These are phyloP conservation scores for Lytechinus pictus DNA, from an alignment of 35 echinoderm and acorn worm genomes.

Conservation along the genomic window DNA sequence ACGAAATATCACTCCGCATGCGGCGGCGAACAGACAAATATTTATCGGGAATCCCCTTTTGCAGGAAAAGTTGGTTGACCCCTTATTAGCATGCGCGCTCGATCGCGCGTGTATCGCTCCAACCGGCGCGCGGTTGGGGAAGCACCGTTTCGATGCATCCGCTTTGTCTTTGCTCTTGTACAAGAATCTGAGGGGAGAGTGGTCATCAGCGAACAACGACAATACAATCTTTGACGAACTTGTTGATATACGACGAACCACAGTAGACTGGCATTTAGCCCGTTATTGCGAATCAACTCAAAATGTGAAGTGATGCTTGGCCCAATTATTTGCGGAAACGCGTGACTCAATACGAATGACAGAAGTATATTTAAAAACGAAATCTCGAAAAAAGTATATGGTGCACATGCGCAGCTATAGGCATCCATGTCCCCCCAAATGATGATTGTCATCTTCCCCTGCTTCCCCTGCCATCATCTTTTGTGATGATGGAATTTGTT, in stretches of 20 bases:
- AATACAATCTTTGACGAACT: neutral
- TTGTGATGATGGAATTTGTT: too few species aligned
- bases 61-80: conserved; percentile 61
- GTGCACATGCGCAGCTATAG: too few species aligned
- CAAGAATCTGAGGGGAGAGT: conserved; percentile 16
- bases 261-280: neutral
- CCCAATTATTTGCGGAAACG: too few species aligned
- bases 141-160: conserved; percentile 51
- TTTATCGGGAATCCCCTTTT: conserved; percentile 70
- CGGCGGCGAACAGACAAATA: conserved; percentile 67
- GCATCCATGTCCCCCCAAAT: too few species aligned
- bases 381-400: too few species aligned
- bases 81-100: conserved; percentile 62
- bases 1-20: conserved; percentile 51
- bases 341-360: too few species aligned
- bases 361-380: too few species aligned
- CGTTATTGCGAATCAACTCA: neutral
- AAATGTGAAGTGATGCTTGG: neutral
- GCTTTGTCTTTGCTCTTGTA: conserved; percentile 29
- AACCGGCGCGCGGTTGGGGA: conserved; percentile 16
- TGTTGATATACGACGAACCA: conserved; percentile 39
- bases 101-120: conserved; percentile 3
- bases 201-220: conserved; percentile 45
- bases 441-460: too few species aligned
- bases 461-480: too few species aligned